Percentiles rank a stretch among this genome's conserved stretches.
Evolutionary conservation across 1,140 invertebrate genomes (phyloP).

Genomic region (Parapsyche elsis): DNA sequence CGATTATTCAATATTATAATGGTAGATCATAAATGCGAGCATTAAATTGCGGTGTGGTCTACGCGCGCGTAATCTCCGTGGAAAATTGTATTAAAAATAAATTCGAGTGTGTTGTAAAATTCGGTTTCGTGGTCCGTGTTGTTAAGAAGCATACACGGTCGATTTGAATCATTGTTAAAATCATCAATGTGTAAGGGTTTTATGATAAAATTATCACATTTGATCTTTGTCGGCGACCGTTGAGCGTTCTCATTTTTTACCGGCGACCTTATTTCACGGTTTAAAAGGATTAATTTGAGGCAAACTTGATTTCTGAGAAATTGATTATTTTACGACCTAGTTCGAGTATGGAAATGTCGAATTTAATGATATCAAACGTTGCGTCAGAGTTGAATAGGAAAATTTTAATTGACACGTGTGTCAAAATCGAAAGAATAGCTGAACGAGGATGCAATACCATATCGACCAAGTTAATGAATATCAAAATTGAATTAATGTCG

Average conservation of each 20-base stretch:
- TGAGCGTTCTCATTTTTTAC: background rate
- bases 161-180: background rate
- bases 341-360: background rate
- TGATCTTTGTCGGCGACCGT: background rate
- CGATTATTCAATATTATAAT: too few relatives aligned
- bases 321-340: background rate
- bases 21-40: too few relatives aligned
- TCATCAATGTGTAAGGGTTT: constrained; percentile 3
- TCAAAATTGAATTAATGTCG: too few relatives aligned
- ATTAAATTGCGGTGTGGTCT: background rate
- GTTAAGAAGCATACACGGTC: background rate
- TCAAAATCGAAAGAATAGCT: too few relatives aligned
- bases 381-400: too few relatives aligned
- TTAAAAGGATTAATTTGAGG: too few relatives aligned
- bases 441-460: too few relatives aligned
- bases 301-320: background rate
- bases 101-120: background rate
- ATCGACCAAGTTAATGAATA: too few relatives aligned
- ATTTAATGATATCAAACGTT: too few relatives aligned
- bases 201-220: background rate
- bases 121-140: background rate
- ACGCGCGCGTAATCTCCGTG: background rate
- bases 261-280: too few relatives aligned
- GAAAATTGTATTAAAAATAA: constrained; percentile 31
- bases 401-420: too few relatives aligned